Base-by-base conservation (phyloP, 2,797 vertebrate species). In the Cossypha heuglini region DNA sequence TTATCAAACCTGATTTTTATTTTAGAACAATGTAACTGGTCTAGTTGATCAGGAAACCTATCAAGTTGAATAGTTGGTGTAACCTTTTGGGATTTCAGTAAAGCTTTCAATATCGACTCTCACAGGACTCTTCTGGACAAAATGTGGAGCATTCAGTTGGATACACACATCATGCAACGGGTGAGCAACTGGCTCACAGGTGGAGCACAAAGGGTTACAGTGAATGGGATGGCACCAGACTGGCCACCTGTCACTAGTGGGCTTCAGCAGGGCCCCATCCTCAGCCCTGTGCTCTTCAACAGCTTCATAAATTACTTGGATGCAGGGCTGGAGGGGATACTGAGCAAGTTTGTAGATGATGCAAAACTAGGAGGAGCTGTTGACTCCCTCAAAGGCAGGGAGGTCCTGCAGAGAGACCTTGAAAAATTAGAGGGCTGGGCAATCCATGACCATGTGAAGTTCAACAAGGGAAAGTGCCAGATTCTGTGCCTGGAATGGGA, bases 161-260 rank as follows among this genome's bases (percentile, higher is more conserved):
- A 63, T 16, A 31, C 16, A 54, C 24, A 17, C 29, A 3, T 38
- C 11, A 6, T 19, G 18, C 1, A 2, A 28, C 28, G 19, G 8
- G 10, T 67, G 28, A 45, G 1, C 38, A 45, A 1, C 3, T 29
- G 62, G 46, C 22, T n/a, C 22, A 20, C 0, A 0, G 24, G 38
- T 24, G 0, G 0, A 15, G 28, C 38, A 67, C 8, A 45, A 38
- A 67, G 62, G 1, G 5, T 38, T 19, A 5, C 5, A 45, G 28
- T 24, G 45, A 38, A n/a, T 67, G 28, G 18, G 16, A 13, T 38
- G 19, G 45, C 2, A 52, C 19, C 54, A 45, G 45, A 38, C 0
- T 24, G 45, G 22, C 0, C 1, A n/a, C 10, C 31, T 59, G 5
- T 7, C 45, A 37, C 6, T 13, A 1, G 1, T 18, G 17, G 26